Conservation (phyloP, 2,113 vertebrate genomes). For the Mormoops blainvillei region DNA sequence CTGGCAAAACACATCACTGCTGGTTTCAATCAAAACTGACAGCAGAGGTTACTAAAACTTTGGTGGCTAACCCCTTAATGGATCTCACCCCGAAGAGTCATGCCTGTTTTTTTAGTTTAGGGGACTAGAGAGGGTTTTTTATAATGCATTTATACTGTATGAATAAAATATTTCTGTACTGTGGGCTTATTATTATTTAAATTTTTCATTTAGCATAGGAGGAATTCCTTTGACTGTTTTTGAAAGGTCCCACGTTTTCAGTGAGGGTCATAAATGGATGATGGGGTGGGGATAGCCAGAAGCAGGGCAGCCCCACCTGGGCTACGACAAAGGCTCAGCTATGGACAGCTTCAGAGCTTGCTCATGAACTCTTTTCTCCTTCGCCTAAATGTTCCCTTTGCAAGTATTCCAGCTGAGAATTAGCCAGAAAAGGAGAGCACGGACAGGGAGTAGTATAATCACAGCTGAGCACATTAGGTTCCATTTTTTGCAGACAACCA, state of each 20-base stretch:
- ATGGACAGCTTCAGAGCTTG: neutral
- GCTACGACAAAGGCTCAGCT: neutral
- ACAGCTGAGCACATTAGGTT: neutral
- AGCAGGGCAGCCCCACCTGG: neutral
- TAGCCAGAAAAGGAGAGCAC: neutral
- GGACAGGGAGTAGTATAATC: neutral
- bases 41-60: neutral
- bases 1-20: slow-evolving; percentile 50
- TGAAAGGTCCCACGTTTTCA: neutral
- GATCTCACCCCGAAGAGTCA: neutral
- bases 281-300: neutral
- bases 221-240: neutral
- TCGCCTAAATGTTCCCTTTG: slow-evolving; percentile 22
- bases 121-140: neutral
- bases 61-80: neutral
- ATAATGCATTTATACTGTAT: neutral
- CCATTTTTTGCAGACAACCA: neutral
- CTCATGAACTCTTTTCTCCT: neutral
- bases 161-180: neutral
- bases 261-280: neutral
- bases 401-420: slow-evolving; percentile 41
- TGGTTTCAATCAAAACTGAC: slow-evolving; percentile 55
- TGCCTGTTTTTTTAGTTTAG: neutral
- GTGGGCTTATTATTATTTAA: neutral
- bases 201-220: neutral